A percentile compares a stretch with the other conserved stretches of the same genome.
These are phyloP conservation scores for Melieria crassipennis DNA, from an alignment of 2,888 invertebrate genomes.

Conservation along the genomic window DNA sequence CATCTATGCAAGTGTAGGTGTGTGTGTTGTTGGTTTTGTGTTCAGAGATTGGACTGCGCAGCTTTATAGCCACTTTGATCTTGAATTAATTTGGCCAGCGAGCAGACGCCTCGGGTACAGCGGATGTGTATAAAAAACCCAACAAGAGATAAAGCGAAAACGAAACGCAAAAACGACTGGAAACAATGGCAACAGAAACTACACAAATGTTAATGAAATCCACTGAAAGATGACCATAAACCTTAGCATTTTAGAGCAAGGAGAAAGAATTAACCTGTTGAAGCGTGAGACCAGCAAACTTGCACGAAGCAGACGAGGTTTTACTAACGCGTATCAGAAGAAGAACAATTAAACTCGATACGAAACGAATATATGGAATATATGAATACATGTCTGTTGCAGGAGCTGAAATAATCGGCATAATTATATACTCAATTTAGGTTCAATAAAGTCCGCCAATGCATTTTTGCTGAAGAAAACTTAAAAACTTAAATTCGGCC, in stretches of 20 bases:
- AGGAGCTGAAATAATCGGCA: too few relatives aligned
- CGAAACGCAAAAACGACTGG: background rate
- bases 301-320: too few relatives aligned
- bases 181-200: conserved; percentile 28
- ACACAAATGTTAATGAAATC: conserved; percentile 42
- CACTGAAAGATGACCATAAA: conserved; percentile 43
- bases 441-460: too few relatives aligned
- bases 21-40: background rate
- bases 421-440: too few relatives aligned
- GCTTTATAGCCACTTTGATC: conserved; percentile 41
- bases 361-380: too few relatives aligned
- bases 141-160: conserved; percentile 20
- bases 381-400: too few relatives aligned
- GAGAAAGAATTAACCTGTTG: background rate
- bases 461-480: too few relatives aligned
- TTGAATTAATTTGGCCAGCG: conserved; percentile 33
- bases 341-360: too few relatives aligned
- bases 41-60: background rate
- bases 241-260: conserved; percentile 8
- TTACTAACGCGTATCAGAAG: too few relatives aligned
- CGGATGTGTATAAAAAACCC: conserved; percentile 18
- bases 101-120: background rate
- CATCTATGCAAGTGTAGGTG: conserved; percentile 21
- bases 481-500: too few relatives aligned
- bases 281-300: too few relatives aligned